Conservation (phyloP, 2,797 vertebrate genomes). For the Austrolebias charrua region DNA sequence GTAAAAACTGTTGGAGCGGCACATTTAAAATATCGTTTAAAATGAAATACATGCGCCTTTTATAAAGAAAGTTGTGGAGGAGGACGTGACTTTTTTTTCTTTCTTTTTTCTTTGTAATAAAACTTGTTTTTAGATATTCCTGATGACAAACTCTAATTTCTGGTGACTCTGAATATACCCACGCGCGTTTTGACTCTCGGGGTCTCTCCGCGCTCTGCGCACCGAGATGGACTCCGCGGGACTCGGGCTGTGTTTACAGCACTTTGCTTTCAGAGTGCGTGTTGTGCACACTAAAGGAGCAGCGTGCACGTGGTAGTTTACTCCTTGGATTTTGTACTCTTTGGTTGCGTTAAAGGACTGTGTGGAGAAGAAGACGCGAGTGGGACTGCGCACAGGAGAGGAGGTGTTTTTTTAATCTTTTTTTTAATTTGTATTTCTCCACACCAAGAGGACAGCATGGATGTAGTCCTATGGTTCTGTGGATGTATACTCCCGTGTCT, state of each 20-base stretch:
- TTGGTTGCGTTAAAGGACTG: constrained; percentile 21
- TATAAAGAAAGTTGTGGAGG: not conserved
- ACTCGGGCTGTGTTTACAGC: constrained; percentile 31
- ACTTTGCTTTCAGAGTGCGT: constrained; percentile 3
- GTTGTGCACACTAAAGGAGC: not conserved
- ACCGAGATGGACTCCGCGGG: constrained; percentile 54
- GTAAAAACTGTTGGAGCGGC: constrained; percentile 17
- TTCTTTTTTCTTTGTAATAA: not conserved
- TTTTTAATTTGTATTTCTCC: not conserved
- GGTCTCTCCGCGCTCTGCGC: constrained; percentile 21
- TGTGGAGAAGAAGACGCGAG: constrained; percentile 14
- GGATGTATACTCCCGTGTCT: constrained; percentile 71
- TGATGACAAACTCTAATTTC: not conserved
- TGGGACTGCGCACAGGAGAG: constrained; percentile 23
- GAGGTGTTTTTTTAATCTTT: constrained; percentile 2
- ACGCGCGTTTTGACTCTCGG: constrained; percentile 21
- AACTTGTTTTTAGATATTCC: constrained; percentile 3
- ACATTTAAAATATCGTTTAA: not conserved
- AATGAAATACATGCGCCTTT: constrained; percentile 8
- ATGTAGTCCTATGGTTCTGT: constrained; percentile 68
- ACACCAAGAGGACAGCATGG: constrained; percentile 53
- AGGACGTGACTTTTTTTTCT: constrained; percentile 1
- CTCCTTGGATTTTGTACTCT: constrained; percentile 42
- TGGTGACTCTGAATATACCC: not conserved
- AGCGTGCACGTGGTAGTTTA: not conserved